Evolutionary conservation across 2,113 vertebrate genomes (phyloP).

Genomic region (Tonatia bakeri): DNA sequence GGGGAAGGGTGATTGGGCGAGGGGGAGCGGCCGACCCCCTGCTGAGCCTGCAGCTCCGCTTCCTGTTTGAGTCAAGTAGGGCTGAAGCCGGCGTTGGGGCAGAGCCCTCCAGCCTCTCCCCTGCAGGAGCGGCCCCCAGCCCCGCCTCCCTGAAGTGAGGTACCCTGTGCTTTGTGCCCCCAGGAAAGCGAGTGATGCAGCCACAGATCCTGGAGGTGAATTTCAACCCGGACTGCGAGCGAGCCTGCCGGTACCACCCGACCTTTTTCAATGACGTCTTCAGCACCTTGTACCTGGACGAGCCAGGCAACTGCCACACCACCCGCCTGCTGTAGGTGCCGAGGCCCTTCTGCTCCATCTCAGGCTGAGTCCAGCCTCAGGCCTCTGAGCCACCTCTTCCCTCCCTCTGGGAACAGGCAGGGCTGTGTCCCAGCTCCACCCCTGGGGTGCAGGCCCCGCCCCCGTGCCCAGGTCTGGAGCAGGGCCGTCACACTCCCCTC

Average conservation of each 20-base stretch:
- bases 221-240: constrained; percentile 93
- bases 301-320: constrained; percentile 83
- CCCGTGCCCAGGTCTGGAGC: background rate
- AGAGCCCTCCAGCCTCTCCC: background rate
- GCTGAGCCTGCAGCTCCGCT: background rate
- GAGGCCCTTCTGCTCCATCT: background rate
- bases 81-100: fast-evolving
- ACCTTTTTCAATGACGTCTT: constrained; percentile 95
- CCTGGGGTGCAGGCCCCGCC: background rate
- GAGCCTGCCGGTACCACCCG: constrained; percentile 95
- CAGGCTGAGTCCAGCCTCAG: constrained; percentile 37
- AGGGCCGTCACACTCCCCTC: too few species aligned
- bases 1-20: fast-evolving
- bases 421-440: fast-evolving
- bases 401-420: fast-evolving
- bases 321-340: constrained; percentile 81
- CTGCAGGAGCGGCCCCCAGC: background rate
- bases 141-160: fast-evolving
- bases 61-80: fast-evolving
- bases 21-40: fast-evolving
- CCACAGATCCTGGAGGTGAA: constrained; percentile 97
- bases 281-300: constrained; percentile 92
- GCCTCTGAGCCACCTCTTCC: background rate
- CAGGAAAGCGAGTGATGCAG: constrained; percentile 89
- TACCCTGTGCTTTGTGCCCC: background rate